Evolutionary conservation across 1,140 invertebrate species (phyloP).

Genomic region (Goniozus legneri): DNA sequence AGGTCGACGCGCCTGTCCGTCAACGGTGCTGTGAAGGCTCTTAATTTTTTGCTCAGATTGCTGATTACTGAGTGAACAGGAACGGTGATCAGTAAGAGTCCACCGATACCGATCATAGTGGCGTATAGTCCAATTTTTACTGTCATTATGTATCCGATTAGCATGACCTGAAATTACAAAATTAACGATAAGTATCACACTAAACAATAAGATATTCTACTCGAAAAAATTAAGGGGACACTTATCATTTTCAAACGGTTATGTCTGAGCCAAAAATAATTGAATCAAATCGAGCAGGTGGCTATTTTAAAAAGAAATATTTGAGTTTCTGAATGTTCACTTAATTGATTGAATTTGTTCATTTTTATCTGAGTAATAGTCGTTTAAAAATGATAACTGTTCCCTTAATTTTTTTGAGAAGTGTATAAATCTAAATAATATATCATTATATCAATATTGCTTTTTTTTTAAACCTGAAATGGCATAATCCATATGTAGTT

Average conservation of each 20-base stretch:
- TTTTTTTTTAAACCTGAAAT: slow-evolving; percentile 30
- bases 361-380: too few relatives aligned
- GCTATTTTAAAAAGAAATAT: slow-evolving; percentile 15
- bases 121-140: slow-evolving; percentile 60
- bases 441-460: slow-evolving; percentile 8
- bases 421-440: too few relatives aligned
- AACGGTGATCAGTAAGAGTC: slow-evolving; percentile 58
- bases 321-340: slow-evolving; percentile 5
- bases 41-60: slow-evolving; percentile 53
- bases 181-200: too few relatives aligned
- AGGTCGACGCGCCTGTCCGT: slow-evolving; percentile 72
- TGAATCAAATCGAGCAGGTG: too few relatives aligned
- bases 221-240: too few relatives aligned
- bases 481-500: slow-evolving; percentile 54
- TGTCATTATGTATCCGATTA: slow-evolving; percentile 65
- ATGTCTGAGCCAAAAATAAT: too few relatives aligned
- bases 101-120: slow-evolving; percentile 67
- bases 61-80: slow-evolving; percentile 67
- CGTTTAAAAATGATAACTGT: too few relatives aligned
- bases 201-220: too few relatives aligned
- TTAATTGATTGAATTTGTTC: too few relatives aligned
- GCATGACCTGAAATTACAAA: slow-evolving; percentile 46
- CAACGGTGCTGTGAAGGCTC: slow-evolving; percentile 57
- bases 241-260: too few relatives aligned
- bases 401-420: too few relatives aligned